Base-by-base conservation (phyloP, 2,797 vertebrate species). In the Hemitrygon akajei region DNA sequence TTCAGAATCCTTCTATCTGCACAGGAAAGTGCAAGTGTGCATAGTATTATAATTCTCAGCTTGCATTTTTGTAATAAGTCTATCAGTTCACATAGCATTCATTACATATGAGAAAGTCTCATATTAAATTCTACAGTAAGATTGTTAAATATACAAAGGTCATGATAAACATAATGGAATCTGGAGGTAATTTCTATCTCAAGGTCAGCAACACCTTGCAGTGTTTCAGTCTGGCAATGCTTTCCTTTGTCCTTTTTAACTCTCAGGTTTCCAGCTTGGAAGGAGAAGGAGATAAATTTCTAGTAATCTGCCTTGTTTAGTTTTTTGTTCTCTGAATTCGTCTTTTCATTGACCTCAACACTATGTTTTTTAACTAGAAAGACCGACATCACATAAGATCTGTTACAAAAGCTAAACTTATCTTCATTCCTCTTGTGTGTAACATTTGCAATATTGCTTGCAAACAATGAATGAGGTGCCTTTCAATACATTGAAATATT, bases 171-270 rank as follows among this genome's bases (percentile, higher is more conserved):
- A 14, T 30, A 86, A 60, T 30, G 25, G 56, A 86, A 7, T 86
- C 82, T 30, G 56, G 56, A 86, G 34, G 82, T 86, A 86, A 60
- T 60, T 86, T 7, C 27, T 30, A 58, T 60, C 82, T 30, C 82
- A 86, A 86, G 82, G 82, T 86, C 82, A 86, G 56, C 82, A 30
- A 14, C 81, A 84, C 81, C 40, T 86, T 86, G 81, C 40, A 56
- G 37, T 27, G 81, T 58, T 84, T 84, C 81, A 56, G 81, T 84
- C 37, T 25, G 25, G 81, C 22, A 12, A 25, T 11, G 47, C 47
- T 27, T 56, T 47, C 56, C 27, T 56, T 82, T 82, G 27, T 84
- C 25, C 47, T 14, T 84, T 25, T 84, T 84, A 84, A 58, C 81
- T 27, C 22, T 47, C 58, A 30, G 22, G 22, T 25, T 58, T 2